Percentiles rank a stretch among this genome's conserved stretches.
These are phyloP conservation scores for Mnemiopsis leidyi DNA, from an alignment of 37 sponge, comb jelly and placozoan genomes.

Conservation along the genomic window DNA sequence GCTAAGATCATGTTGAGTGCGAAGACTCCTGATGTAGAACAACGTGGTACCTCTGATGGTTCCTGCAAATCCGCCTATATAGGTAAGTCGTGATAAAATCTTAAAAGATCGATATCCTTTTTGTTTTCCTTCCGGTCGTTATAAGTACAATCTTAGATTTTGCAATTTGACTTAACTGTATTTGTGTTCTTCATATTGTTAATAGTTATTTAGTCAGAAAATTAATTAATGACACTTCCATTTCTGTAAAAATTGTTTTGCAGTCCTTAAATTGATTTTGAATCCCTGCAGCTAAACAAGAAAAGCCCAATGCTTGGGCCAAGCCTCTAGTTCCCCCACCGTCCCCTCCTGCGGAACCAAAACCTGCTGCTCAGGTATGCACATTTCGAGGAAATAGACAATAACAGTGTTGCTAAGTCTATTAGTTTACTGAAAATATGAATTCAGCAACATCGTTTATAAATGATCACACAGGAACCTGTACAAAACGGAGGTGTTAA, in stretches of 20 bases:
- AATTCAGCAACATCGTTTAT: no score
- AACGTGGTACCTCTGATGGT: not conserved
- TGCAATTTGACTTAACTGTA: no score
- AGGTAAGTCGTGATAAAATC: not conserved
- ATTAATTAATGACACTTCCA: no score
- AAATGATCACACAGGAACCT: no score
- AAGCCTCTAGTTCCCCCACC: conserved; percentile 40
- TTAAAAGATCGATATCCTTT: not conserved
- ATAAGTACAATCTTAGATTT: no score
- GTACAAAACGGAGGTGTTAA: not conserved
- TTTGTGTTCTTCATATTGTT: no score
- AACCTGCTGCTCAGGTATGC: not conserved
- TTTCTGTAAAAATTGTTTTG: no score
- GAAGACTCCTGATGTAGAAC: conserved; percentile 62
- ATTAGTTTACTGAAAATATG: no score
- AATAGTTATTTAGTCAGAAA: no score
- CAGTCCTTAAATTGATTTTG: not conserved
- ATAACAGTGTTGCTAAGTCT: no score
- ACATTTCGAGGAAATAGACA: no score
- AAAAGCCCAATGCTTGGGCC: conserved; percentile 60
- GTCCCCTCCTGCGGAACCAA: not conserved
- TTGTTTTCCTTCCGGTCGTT: no score
- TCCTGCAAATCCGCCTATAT: conserved; percentile 34
- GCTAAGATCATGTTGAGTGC: conserved; percentile 64
- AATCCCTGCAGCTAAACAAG: not conserved